phyloP scores from a whole-genome alignment of 2,797 vertebrate genomes.

The Artibeus lituratus region DNA sequence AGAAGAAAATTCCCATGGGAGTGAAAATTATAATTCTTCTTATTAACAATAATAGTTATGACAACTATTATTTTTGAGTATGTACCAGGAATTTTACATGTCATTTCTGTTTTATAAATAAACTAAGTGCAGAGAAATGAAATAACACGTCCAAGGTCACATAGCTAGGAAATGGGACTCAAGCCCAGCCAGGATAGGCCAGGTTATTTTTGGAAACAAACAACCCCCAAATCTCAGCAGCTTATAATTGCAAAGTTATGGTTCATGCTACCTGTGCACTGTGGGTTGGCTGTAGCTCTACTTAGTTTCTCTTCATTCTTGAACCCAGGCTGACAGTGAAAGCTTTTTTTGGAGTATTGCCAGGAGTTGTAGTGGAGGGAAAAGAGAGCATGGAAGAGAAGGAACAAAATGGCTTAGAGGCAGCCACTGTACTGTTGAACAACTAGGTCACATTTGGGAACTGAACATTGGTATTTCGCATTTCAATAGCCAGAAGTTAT shows the following conservation, averaged over 20 bases:
- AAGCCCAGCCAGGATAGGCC: background rate
- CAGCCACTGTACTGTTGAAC: background rate
- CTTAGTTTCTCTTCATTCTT: background rate
- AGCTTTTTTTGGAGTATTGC: background rate
- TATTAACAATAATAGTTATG: background rate
- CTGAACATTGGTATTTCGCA: background rate
- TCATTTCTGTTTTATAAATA: background rate
- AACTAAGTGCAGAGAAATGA: background rate
- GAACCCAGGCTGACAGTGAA: background rate
- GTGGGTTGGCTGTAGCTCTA: background rate
- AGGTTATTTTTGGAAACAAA: background rate
- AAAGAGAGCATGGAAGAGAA: background rate
- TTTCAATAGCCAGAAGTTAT: background rate
- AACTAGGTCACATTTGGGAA: background rate
- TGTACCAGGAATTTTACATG: background rate
- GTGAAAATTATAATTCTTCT: background rate
- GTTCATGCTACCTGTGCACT: rapidly evolving
- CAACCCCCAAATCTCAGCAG: background rate
- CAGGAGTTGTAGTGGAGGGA: background rate
- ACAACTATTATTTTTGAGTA: background rate
- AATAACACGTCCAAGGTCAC: background rate
- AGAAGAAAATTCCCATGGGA: background rate
- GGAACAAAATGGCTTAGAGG: background rate
- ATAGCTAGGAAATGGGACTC: background rate
- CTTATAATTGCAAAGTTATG: background rate